Evolutionary conservation across 2,888 invertebrate species (phyloP).

Genomic region (Acleris sparsana): DNA sequence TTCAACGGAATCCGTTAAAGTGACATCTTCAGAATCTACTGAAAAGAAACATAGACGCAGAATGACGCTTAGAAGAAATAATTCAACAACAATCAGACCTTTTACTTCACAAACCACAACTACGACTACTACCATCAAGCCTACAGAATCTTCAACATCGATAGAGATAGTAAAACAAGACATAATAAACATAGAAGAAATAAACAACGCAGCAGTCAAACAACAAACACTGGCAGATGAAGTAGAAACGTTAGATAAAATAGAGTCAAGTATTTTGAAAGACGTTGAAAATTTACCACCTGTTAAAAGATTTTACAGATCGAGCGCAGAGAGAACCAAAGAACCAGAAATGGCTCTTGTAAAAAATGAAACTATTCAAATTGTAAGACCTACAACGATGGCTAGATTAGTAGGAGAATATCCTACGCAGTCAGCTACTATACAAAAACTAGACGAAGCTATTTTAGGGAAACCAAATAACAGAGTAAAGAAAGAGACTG

Average conservation of each 20-base stretch:
- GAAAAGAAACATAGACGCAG: constrained; percentile 67
- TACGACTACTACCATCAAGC: constrained; percentile 46
- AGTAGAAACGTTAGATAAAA: constrained; percentile 55
- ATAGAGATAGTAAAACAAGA: constrained; percentile 64
- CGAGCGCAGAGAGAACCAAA: constrained; percentile 63
- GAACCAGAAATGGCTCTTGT: constrained; percentile 62
- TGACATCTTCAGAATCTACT: constrained; percentile 51
- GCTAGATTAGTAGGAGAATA: constrained; percentile 62
- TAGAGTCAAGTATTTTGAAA: constrained; percentile 51
- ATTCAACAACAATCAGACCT: constrained; percentile 46
- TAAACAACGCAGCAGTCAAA: constrained; percentile 46
- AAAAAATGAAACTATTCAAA: constrained; percentile 72
- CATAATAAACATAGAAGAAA: constrained; percentile 56
- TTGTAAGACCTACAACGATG: constrained; percentile 65
- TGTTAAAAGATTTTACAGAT: constrained; percentile 69
- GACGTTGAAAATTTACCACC: constrained; percentile 55
- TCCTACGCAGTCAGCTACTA: constrained; percentile 60
- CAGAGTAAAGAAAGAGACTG: constrained; percentile 56
- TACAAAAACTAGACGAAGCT: constrained; percentile 71
- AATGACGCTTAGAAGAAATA: constrained; percentile 60
- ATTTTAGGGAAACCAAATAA: constrained; percentile 58
- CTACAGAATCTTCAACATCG: constrained; percentile 47
- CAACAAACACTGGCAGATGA: constrained; percentile 66
- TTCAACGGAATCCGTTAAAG: constrained; percentile 40
- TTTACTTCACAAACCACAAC: constrained; percentile 42